These are phyloP conservation scores for Thinocorus orbignyianus DNA, from an alignment of 2,113 vertebrate species.

Conservation along the genomic window DNA sequence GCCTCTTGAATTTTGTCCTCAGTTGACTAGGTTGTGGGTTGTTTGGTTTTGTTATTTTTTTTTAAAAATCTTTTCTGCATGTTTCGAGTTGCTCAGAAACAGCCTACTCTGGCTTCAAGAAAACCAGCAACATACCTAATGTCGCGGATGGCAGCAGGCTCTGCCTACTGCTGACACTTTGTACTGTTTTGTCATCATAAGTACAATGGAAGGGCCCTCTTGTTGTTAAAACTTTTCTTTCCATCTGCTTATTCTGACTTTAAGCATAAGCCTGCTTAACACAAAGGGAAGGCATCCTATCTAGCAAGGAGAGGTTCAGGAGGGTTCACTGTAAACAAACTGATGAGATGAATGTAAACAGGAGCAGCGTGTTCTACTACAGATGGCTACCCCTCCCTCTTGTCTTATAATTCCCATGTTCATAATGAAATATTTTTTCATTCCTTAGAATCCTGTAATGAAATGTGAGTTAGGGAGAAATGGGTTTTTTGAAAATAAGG, in stretches of 20 bases:
- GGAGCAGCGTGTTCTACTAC: conserved; percentile 40
- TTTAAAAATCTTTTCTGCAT: not conserved
- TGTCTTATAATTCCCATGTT: conserved; percentile 14
- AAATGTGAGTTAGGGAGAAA: conserved; percentile 2
- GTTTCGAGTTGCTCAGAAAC: conserved; percentile 50
- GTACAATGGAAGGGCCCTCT: conserved; percentile 50
- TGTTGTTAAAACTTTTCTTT: conserved; percentile 54
- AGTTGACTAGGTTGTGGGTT: not conserved
- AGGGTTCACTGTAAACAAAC: conserved; percentile 65
- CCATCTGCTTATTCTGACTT: conserved; percentile 67
- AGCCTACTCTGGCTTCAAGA: conserved; percentile 11
- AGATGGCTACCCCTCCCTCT: conserved; percentile 44
- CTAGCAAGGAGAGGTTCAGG: conserved; percentile 49
- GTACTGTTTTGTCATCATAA: conserved; percentile 30
- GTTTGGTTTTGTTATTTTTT: no score
- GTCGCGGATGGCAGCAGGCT: conserved; percentile 6
- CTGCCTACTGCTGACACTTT: conserved; percentile 43
- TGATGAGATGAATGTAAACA: conserved; percentile 59
- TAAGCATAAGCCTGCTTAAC: conserved; percentile 56
- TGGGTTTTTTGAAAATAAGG: not conserved
- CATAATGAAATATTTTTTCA: conserved; percentile 9
- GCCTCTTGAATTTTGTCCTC: conserved; percentile 9
- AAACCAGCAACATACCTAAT: not conserved
- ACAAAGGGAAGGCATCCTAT: conserved; percentile 41
- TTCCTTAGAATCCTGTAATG: conserved; percentile 11